Conservation (phyloP, 2,888 invertebrate genomes). For the Cephus nigrinus region DNA sequence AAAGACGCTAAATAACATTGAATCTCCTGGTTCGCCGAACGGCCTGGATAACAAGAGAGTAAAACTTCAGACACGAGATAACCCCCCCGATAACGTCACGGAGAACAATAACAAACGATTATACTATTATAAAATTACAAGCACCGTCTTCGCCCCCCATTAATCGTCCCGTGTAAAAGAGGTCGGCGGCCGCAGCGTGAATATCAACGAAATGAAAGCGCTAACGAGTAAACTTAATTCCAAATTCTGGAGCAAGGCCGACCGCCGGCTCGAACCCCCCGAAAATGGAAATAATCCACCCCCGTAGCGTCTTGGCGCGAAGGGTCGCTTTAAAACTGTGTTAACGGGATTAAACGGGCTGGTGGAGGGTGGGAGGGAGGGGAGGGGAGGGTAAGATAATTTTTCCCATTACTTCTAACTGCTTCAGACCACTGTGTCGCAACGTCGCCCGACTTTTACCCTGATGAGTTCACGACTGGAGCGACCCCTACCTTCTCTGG, state of each 20-base stretch:
- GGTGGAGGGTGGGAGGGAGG: background rate
- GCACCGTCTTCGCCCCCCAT: background rate
- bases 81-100: background rate
- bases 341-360: constrained; percentile 29
- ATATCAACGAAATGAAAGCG: constrained; percentile 22
- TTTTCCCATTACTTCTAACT: constrained; percentile 32
- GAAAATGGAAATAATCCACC: constrained; percentile 21
- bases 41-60: background rate
- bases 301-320: constrained; percentile 3
- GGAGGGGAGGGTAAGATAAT: constrained; percentile 24
- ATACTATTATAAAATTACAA: background rate
- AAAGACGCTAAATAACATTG: background rate
- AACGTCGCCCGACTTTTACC: constrained; percentile 42
- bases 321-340: constrained; percentile 24
- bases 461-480: constrained; percentile 38
- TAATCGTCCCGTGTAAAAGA: background rate
- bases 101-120: background rate
- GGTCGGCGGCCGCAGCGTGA: background rate
- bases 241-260: constrained; percentile 17
- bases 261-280: background rate
- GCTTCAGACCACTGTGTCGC: constrained; percentile 26
- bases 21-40: background rate
- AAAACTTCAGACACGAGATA: background rate
- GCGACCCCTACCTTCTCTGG: background rate
- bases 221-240: constrained; percentile 24